Base-by-base conservation (phyloP, 2,797 vertebrate genomes). In the Erethizon dorsatum region DNA sequence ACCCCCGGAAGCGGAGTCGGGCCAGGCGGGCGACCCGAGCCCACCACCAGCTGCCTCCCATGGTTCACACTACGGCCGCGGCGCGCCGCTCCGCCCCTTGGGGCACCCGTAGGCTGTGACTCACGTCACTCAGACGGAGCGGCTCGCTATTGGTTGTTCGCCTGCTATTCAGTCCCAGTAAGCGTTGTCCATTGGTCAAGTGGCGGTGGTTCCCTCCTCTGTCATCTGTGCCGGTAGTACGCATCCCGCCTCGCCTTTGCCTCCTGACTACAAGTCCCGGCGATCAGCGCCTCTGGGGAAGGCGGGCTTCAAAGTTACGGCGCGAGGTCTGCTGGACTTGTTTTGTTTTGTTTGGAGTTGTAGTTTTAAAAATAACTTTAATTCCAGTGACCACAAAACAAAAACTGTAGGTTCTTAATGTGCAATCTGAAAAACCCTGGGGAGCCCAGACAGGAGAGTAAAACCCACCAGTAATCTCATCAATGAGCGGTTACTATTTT, bases 1-100 rank as follows among this genome's bases (percentile, higher is more conserved):
- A 82, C 95, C 97, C 96, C 93, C 95, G 95, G 56, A 97, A 96
- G 52, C 95, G 79, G 89, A 97, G 97, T 91, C 96, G 91, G 82
- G 95, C 96, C 31, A 96, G 96, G 80, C 98, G 96, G 73, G 96
- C 93, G 41, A 90, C 97, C 67, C 96, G 98, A 98, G 93, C 96
- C 97, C 93, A 97, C 97, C 97, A 97, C 97, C 93, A 98, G 96
- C 98, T 95, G 11, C 97, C 98, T 98, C 97, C 97, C 97, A 97
- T 97, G 88, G 82, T 95, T 97, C 93, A 47, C 94, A 90, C 93
- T 96, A 97, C 45, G 54, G 75, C 85, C 85, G 50, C 87, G 9
- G n/a, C 87, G 31, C 57, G 1, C 59, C 63, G 83, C 71, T 17
- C 96, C 94, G 84, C 97, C 95, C 75, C 56, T 67, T 71, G 6